phyloP scores from a whole-genome alignment of 2,797 vertebrate species.

The Danio albolineatus region DNA sequence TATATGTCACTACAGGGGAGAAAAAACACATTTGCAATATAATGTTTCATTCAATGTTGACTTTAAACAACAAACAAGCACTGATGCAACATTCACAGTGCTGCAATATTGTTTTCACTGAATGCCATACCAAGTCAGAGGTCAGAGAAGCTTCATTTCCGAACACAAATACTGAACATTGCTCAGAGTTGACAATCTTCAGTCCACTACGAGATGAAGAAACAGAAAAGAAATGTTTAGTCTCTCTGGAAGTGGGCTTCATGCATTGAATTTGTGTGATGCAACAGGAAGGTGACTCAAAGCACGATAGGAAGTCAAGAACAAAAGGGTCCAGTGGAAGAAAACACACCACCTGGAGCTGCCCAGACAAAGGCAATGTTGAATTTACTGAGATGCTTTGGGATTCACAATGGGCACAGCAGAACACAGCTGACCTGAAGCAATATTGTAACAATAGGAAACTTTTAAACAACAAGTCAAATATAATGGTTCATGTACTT shows the following conservation, averaged over 20 bases:
- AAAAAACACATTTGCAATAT: neutral
- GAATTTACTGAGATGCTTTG: neutral
- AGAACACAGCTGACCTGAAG: neutral
- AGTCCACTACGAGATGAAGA: neutral
- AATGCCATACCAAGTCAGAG: neutral
- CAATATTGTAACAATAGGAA: neutral
- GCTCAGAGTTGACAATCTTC: neutral
- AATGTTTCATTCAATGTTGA: neutral
- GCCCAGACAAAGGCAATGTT: neutral
- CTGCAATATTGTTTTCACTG: neutral
- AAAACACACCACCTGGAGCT: neutral
- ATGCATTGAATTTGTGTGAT: neutral
- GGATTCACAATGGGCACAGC: neutral
- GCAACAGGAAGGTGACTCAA: neutral
- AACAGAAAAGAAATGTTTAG: neutral
- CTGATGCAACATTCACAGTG: neutral
- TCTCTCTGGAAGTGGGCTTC: neutral
- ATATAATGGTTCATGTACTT: neutral
- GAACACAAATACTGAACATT: neutral
- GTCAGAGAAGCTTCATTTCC: neutral
- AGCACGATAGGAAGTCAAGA: neutral
- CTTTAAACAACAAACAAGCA: neutral
- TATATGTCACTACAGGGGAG: neutral
- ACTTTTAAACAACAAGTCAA: neutral
- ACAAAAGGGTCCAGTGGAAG: too few relatives aligned